These are phyloP conservation scores for Sciurus carolinensis DNA, from an alignment of 2,797 vertebrate species.

Conservation along the genomic window DNA sequence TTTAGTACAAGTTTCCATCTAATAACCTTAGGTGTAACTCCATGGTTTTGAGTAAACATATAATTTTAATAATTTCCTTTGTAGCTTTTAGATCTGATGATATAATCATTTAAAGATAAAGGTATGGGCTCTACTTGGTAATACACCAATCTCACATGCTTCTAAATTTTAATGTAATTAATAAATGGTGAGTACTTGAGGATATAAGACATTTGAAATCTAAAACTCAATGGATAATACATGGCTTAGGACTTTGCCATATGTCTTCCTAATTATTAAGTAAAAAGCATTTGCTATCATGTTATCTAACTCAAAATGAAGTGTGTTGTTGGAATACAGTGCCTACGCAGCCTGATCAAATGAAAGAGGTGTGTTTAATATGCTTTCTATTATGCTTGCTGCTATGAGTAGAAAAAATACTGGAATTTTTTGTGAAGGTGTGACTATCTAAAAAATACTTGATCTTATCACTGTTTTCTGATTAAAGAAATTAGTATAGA, in stretches of 20 bases:
- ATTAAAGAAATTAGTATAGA: constrained; percentile 37
- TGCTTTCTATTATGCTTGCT: background rate
- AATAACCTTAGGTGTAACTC: constrained; percentile 31
- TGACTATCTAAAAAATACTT: constrained; percentile 12
- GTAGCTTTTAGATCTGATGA: constrained; percentile 48
- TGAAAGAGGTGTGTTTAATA: background rate
- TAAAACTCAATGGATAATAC: constrained; percentile 57
- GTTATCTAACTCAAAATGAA: constrained; percentile 50
- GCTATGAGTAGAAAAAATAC: background rate
- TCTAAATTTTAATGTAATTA: constrained; percentile 67
- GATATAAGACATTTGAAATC: constrained; percentile 65
- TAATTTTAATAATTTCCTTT: constrained; percentile 75
- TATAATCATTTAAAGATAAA: constrained; percentile 70
- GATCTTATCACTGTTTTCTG: background rate
- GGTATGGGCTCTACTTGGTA: background rate
- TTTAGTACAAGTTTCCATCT: constrained; percentile 38
- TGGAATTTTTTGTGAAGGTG: constrained; percentile 4
- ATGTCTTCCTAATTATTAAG: constrained; percentile 65
- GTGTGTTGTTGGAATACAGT: background rate
- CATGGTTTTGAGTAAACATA: constrained; percentile 45
- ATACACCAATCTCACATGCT: background rate
- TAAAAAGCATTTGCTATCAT: constrained; percentile 30
- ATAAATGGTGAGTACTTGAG: constrained; percentile 38
- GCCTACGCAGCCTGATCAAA: background rate
- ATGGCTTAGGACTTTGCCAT: constrained; percentile 60